Base-by-base conservation (phyloP, 2,888 invertebrate genomes). In the Synanthedon andrenaeformis region DNA sequence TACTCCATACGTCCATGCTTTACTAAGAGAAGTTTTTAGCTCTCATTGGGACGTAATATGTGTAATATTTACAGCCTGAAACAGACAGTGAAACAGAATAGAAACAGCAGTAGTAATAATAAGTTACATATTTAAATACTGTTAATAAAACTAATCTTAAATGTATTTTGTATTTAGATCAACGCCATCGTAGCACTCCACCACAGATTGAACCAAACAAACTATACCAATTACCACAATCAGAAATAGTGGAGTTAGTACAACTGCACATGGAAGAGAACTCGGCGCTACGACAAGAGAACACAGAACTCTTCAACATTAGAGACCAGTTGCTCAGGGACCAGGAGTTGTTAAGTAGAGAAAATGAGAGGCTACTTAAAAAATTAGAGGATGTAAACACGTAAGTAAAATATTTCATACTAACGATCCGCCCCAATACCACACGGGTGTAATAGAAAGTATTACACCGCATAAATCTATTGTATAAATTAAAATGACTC, bases 331-430 rank as follows among this genome's bases (percentile, higher is more conserved):
- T 96, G 57, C 89, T 96, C 59, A 82, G 96, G 11, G 97, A 98
- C 75, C 97, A 97, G 74, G 97, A 97, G 76, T 77, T 95, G 42
- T 92, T 97, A 35, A 96, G 95, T 68, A 87, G 95, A 54, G 97
- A 98, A 79, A 98, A 98, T 69, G 97, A 98, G 74, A 86, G 95
- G 53, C 87, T 98, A 56, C 80, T 95, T 53, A 94, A 93, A 76
- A 96, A 96, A 79, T 81, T 97, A 53, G 96, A 97, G 76, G 95
- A 95, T 79, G 94, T 95, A 55, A 95, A 94, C 79, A 91, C 92
- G 95, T 95, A 85, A 91, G 93, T 91, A 57, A 52, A 74, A 35
- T 14, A 45, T 45, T 45, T 45, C 1, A 2, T 35, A 35, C 35
- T 35, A 35, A 35, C 10, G 35, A 8, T 3, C 3, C 3, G 35